Percentiles rank a stretch among this genome's conserved stretches.
Conservation (phyloP, 2,113 vertebrate genomes). For the Labrus mixtus region DNA sequence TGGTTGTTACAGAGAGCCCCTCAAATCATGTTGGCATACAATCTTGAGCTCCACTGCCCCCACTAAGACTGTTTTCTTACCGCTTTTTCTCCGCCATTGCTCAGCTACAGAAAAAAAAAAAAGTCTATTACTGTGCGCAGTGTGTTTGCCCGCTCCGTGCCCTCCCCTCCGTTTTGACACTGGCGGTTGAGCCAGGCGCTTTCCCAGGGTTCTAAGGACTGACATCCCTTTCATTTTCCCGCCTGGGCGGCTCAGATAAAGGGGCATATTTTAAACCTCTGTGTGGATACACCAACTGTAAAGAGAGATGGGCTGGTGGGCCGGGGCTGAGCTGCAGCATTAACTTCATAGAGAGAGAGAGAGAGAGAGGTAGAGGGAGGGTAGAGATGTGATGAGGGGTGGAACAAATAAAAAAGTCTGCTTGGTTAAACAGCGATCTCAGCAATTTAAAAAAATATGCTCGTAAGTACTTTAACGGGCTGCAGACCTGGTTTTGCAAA, state of each 20-base stretch:
- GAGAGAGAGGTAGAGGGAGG: conserved; percentile 13
- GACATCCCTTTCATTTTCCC: conserved; percentile 82
- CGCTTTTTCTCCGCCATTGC: conserved; percentile 74
- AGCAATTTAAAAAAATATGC: conserved; percentile 7
- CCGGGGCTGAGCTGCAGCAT: conserved; percentile 59
- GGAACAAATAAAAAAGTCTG: conserved; percentile 56
- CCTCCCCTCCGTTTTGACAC: conserved; percentile 76
- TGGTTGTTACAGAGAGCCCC: conserved; percentile 57
- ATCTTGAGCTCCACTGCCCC: conserved; percentile 76
- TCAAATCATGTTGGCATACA: conserved; percentile 74
- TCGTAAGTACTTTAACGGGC: conserved; percentile 24
- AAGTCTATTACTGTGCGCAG: conserved; percentile 60
- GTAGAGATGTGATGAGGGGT: conserved; percentile 10
- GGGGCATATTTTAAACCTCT: conserved; percentile 82
- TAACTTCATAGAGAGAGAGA: conserved; percentile 56
- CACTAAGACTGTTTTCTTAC: conserved; percentile 79
- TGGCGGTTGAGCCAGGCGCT: conserved; percentile 72
- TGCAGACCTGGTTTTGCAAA: conserved; percentile 46
- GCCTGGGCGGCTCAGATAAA: conserved; percentile 84
- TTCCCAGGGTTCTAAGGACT: conserved; percentile 83
- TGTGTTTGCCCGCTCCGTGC: conserved; percentile 67
- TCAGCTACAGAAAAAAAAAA: conserved; percentile 72
- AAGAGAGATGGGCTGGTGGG: conserved; percentile 71
- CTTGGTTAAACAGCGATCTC: conserved; percentile 49
- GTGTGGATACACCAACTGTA: conserved; percentile 76